Base-by-base conservation (phyloP, 2,113 vertebrate genomes). In the Pipra filicauda region DNA sequence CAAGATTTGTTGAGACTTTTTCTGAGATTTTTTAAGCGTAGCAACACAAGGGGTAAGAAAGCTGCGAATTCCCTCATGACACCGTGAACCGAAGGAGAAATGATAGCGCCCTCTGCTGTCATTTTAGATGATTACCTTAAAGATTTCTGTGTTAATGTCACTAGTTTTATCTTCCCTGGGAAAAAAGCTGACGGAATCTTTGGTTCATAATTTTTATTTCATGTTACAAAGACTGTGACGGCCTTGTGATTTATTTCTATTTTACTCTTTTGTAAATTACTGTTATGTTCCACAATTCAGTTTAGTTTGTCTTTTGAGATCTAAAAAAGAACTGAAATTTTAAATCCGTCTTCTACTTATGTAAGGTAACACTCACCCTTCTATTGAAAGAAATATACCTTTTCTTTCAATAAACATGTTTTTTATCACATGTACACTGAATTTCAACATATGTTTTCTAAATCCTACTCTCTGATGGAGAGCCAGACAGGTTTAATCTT, bases 31-130 rank as follows among this genome's bases (percentile, higher is more conserved):
- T 57, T 49, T 49, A 26, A 35, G 21, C 44, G 7, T 15, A 37
- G 30, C 15, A 35, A 0, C 24, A 27, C 2, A 9, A 8, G 3
- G 5, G 3, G 2, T 11, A 44, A 74, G 11, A 46, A 5, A 52
- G 5, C 28, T 20, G 6, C 0, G 0, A 27, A 20, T 28, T 59
- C 26, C 4, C 12, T 15, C 0, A 5, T 31, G 12, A 15, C 31
- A 33, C 20, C 2, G 0, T 28, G 67, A 94, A 41, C 23, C 0
- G 1, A 87, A 82, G 67, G 33, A 89, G 81, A 93, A 93, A 91
- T 76, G 6, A 30, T 35, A 96, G 94, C 93, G 85, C 95, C 94
- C 91, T 91, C 95, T 97, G 81, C 87, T 90, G 95, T 83, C 41
- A 15, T 73, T 92, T 89, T 44, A 69, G 46, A n/a, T 91, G 5